Evolutionary conservation across 2,797 vertebrate genomes (phyloP).

Genomic region (Coilia nasus): DNA sequence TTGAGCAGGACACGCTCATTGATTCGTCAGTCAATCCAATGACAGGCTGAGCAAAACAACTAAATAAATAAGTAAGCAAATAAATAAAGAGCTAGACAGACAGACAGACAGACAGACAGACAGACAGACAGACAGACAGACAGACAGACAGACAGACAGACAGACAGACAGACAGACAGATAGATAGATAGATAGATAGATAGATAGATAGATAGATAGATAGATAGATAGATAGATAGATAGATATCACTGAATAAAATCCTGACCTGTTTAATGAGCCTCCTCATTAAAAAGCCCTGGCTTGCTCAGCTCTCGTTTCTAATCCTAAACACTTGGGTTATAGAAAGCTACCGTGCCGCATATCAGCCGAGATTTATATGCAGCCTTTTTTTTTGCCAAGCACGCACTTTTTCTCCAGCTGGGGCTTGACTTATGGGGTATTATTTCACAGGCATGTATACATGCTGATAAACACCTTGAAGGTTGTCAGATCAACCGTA

Average conservation of each 20-base stretch:
- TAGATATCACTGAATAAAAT: background rate
- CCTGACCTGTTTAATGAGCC: background rate
- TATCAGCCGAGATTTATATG: background rate
- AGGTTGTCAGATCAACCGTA: slow-evolving; percentile 19
- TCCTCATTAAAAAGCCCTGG: background rate
- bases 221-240: too few relatives aligned
- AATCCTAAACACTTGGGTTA: background rate
- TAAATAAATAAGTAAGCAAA: background rate
- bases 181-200: too few relatives aligned
- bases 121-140: too few relatives aligned
- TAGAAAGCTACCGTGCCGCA: background rate
- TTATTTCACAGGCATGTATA: slow-evolving; percentile 5
- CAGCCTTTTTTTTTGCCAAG: background rate
- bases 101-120: too few relatives aligned
- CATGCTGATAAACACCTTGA: slow-evolving; percentile 24
- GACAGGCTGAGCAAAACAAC: background rate
- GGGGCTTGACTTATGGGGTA: background rate
- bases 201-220: too few relatives aligned
- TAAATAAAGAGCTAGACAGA: background rate
- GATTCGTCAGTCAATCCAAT: slow-evolving; percentile 7
- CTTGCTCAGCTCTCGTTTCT: background rate
- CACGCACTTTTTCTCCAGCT: background rate
- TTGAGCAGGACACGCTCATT: background rate
- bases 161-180: too few relatives aligned
- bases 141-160: too few relatives aligned